Conservation (phyloP, 2,888 invertebrate genomes). For the Entomobrya multifasciata region DNA sequence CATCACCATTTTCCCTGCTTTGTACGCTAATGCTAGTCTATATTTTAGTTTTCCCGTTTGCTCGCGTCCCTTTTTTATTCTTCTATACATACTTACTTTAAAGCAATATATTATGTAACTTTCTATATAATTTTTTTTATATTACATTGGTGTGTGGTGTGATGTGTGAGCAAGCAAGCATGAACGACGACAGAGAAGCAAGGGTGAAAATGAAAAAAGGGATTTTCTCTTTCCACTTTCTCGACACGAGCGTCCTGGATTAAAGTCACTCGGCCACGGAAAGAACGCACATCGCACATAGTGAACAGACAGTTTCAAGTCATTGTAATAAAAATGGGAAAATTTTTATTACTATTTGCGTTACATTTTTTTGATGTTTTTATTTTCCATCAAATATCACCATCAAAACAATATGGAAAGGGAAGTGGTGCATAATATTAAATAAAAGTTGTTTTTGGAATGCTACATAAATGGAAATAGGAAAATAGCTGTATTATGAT, state of each 20-base stretch:
- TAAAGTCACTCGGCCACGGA: conserved; percentile 15
- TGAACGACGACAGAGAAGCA: background rate
- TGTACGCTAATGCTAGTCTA: too few species aligned
- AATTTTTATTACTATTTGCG: background rate
- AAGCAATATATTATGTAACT: background rate
- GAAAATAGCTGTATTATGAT: too few species aligned
- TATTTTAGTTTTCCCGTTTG: too few species aligned
- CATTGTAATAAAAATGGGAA: too few species aligned
- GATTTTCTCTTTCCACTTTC: conserved; percentile 16
- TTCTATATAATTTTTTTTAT: background rate
- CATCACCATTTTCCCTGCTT: too few species aligned
- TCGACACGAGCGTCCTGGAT: conserved; percentile 13
- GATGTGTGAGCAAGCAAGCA: background rate
- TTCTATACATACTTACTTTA: background rate
- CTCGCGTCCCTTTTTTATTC: background rate
- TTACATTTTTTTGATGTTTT: background rate
- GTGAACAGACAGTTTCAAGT: too few species aligned
- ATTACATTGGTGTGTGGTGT: background rate
- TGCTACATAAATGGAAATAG: too few species aligned
- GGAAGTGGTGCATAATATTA: too few species aligned
- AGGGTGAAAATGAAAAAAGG: conserved; percentile 20
- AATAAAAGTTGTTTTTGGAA: too few species aligned
- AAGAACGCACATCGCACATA: background rate
- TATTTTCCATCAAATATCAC: too few species aligned
- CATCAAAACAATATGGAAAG: too few species aligned